phyloP scores from a whole-genome alignment of 2,797 vertebrate species.

The Gymnodraco acuticeps region DNA sequence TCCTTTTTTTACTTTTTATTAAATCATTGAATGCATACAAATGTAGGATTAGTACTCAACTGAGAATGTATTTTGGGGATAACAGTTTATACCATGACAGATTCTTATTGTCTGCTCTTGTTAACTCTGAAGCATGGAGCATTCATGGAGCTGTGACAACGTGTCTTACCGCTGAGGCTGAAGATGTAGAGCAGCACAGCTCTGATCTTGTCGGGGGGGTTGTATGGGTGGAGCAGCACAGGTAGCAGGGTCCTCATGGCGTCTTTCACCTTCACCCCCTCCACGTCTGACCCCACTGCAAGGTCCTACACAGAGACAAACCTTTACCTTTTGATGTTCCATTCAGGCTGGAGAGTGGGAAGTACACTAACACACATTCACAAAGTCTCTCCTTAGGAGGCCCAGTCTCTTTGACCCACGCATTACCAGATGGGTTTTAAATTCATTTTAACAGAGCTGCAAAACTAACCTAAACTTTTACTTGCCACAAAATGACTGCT shows the following conservation, averaged over 20 bases:
- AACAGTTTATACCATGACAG: background rate
- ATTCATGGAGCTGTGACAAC: no score
- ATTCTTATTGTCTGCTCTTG: background rate
- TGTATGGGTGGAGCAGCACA: constrained; percentile 89
- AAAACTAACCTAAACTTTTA: no score
- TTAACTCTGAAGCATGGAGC: background rate
- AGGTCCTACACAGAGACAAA: constrained; percentile 86
- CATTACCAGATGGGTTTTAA: no score
- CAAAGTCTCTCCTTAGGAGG: background rate
- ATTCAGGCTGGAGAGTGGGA: background rate
- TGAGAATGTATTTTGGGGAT: background rate
- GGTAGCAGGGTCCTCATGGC: constrained; percentile 96
- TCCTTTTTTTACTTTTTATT: background rate
- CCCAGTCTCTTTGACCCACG: no score
- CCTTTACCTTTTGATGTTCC: background rate
- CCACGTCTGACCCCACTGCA: constrained; percentile 91
- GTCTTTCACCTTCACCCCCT: constrained; percentile 94
- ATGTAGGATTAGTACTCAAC: background rate
- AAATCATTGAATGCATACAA: background rate
- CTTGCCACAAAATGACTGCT: no score
- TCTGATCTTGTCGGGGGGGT: constrained; percentile 93
- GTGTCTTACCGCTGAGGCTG: constrained; percentile 88
- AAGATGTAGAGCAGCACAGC: constrained; percentile 98
- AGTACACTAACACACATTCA: background rate
- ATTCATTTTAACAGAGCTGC: no score